Evolutionary conservation across 2,888 invertebrate genomes (phyloP).

Genomic region (Clepsis dumicolana): DNA sequence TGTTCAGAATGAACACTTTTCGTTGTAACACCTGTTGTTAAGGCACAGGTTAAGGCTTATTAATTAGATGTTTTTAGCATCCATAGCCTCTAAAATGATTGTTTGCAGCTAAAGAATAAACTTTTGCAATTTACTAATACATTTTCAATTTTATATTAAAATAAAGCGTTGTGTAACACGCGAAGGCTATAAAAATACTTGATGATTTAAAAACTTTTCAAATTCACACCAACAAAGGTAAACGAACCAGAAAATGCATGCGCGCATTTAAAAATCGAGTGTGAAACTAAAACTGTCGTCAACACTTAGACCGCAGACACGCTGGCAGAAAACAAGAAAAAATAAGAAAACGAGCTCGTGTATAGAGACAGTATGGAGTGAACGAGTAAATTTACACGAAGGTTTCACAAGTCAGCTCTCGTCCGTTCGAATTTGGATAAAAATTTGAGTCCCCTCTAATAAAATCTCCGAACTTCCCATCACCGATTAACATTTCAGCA

Average conservation of each 20-base stretch:
- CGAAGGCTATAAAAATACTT: constrained; percentile 37
- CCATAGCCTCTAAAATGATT: no score
- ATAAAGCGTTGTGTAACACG: constrained; percentile 25
- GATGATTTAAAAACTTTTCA: constrained; percentile 38
- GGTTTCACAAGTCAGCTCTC: constrained; percentile 48
- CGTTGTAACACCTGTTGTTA: background rate
- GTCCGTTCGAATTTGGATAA: constrained; percentile 56
- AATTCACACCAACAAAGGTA: constrained; percentile 38
- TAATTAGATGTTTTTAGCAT: no score
- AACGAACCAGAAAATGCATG: constrained; percentile 30
- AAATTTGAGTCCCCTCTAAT: constrained; percentile 68
- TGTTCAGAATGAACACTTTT: background rate
- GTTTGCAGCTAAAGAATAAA: no score
- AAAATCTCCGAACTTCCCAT: constrained; percentile 69
- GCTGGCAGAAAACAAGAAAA: constrained; percentile 38
- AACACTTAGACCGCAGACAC: constrained; percentile 38
- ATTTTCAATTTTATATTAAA: background rate
- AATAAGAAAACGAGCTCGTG: constrained; percentile 3
- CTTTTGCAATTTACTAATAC: no score
- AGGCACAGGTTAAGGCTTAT: no score
- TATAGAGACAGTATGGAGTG: constrained; percentile 10
- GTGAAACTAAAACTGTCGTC: constrained; percentile 40
- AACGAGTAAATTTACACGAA: constrained; percentile 45
- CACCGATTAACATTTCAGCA: constrained; percentile 80
- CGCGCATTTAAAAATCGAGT: constrained; percentile 39